These are phyloP conservation scores for Herpetotheres cachinnans DNA, from an alignment of 2,113 vertebrate species.

Conservation along the genomic window DNA sequence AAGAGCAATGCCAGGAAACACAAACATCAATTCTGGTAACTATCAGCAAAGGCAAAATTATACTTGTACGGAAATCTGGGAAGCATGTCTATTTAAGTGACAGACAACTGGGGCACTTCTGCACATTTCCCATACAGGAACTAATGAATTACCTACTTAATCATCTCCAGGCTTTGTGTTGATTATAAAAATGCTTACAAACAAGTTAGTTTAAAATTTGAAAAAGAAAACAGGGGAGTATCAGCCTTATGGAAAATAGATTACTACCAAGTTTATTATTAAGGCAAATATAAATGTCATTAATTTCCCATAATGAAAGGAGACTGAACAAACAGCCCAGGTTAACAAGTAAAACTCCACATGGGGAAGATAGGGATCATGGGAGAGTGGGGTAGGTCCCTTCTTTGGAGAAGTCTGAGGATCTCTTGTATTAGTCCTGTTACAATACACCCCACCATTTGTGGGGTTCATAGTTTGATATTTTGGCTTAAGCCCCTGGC, in stretches of 20 bases:
- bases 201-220: neutral
- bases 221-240: neutral
- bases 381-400: neutral
- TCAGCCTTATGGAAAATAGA: neutral
- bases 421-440: neutral
- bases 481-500: neutral
- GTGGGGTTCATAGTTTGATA: neutral
- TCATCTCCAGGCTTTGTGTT: neutral
- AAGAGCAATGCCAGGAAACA: neutral
- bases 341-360: neutral
- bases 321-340: neutral
- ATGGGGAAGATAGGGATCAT: neutral
- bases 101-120: neutral
- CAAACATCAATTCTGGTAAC: neutral
- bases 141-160: constrained; percentile 8
- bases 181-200: neutral
- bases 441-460: neutral
- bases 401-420: neutral
- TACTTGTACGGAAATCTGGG: neutral
- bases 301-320: neutral
- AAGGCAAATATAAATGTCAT: neutral
- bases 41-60: neutral
- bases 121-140: neutral
- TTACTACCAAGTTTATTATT: neutral
- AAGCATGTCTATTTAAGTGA: neutral